Conservation (phyloP, 2,888 invertebrate species). For the Lepidochitona cinerea region DNA sequence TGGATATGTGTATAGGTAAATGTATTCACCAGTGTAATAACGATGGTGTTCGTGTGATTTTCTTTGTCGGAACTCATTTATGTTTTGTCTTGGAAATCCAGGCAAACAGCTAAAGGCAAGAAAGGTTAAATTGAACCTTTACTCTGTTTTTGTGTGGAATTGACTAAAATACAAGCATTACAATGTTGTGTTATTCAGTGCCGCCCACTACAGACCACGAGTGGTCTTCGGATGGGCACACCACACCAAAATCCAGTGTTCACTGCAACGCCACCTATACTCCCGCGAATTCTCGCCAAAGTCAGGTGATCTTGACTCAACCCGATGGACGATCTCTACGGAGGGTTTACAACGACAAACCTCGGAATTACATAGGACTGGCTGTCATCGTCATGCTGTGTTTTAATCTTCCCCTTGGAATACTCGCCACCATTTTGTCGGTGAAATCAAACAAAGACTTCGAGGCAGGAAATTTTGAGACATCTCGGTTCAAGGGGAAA, state of each 20-base stretch:
- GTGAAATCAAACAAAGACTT: constrained; percentile 35
- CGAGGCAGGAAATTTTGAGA: constrained; percentile 24
- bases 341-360: constrained; percentile 21
- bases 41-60: too few species aligned
- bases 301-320: constrained; percentile 28
- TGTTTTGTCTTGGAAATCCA: too few species aligned
- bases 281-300: background rate
- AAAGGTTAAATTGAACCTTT: too few species aligned
- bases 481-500: constrained; percentile 30
- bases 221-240: background rate
- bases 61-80: too few species aligned
- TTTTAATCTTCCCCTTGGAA: constrained; percentile 37
- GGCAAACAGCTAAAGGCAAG: too few species aligned
- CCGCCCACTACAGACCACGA: background rate
- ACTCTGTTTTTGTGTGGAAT: too few species aligned
- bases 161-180: too few species aligned
- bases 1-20: too few species aligned
- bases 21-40: too few species aligned
- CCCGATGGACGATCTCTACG: constrained; percentile 26
- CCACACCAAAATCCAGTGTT: background rate
- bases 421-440: constrained; percentile 34
- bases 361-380: constrained; percentile 33
- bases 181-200: constrained; percentile 2
- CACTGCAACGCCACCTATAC: background rate
- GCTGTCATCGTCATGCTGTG: constrained; percentile 36